These are phyloP conservation scores for Onchidella celtica DNA, from an alignment of 2,888 invertebrate species.

Conservation along the genomic window DNA sequence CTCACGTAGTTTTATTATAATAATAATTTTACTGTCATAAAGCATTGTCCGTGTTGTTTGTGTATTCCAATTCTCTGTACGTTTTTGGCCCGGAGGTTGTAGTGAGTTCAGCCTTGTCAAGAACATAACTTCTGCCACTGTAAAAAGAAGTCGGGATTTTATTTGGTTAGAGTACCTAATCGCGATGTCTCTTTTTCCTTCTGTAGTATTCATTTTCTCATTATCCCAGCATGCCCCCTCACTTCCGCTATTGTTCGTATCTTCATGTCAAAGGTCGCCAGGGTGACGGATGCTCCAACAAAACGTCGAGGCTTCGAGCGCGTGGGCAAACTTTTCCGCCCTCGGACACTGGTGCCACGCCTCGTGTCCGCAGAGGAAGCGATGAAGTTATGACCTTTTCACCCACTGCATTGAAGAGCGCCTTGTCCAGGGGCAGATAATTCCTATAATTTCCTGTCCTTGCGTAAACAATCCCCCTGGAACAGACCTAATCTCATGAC, in stretches of 20 bases:
- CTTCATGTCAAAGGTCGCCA: not conserved
- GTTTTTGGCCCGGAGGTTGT: too few species aligned
- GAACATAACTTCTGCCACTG: too few species aligned
- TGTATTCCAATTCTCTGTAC: too few species aligned
- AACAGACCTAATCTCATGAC: not conserved
- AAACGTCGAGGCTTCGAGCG: not conserved
- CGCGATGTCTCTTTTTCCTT: not conserved
- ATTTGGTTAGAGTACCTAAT: not conserved
- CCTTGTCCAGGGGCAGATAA: not conserved
- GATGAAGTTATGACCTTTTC: conserved; percentile 24
- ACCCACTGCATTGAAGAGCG: not conserved
- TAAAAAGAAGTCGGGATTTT: not conserved
- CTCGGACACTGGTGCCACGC: conserved; percentile 15
- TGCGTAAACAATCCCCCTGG: conserved; percentile 8
- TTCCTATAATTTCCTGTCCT: conserved; percentile 24
- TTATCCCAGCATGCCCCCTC: conserved; percentile 13
- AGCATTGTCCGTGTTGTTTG: too few species aligned
- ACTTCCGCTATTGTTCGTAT: not conserved
- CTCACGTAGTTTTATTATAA: too few species aligned
- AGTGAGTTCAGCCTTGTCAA: too few species aligned
- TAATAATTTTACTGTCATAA: too few species aligned
- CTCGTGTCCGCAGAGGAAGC: not conserved
- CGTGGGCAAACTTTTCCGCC: not conserved
- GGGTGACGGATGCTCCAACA: not conserved
- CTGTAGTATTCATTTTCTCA: not conserved